Percentiles rank a stretch among this genome's conserved stretches.
Evolutionary conservation across 2,888 invertebrate genomes (phyloP).

Genomic region (Cosmorhoe ocellata): DNA sequence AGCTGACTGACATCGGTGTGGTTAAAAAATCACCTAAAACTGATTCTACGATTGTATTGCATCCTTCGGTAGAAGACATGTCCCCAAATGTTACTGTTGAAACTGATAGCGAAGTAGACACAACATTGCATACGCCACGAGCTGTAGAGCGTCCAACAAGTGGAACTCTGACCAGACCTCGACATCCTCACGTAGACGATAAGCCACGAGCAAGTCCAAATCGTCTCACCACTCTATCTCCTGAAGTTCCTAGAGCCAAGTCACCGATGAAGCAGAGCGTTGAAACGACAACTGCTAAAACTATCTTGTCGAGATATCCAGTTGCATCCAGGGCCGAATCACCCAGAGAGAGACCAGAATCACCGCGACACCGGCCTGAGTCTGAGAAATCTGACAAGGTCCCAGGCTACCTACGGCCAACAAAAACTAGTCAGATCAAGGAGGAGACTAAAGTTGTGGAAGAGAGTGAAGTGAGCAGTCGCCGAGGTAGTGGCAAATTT

Average conservation of each 20-base stretch:
- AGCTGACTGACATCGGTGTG: conserved; percentile 76
- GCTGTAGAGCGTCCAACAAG: conserved; percentile 39
- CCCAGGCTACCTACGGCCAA: conserved; percentile 65
- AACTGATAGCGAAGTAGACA: conserved; percentile 50
- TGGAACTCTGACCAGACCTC: conserved; percentile 38
- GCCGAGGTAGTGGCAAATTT: conserved; percentile 84
- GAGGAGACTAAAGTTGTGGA: conserved; percentile 61
- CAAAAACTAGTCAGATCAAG: conserved; percentile 67
- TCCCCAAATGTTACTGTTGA: conserved; percentile 44
- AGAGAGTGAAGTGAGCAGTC: conserved; percentile 71
- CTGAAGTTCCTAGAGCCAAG: conserved; percentile 51
- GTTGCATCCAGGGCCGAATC: conserved; percentile 51
- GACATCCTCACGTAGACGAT: conserved; percentile 38
- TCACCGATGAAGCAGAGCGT: conserved; percentile 52
- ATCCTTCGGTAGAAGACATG: conserved; percentile 50
- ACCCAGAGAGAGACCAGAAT: conserved; percentile 47
- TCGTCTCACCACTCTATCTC: conserved; percentile 47
- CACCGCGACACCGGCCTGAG: conserved; percentile 48
- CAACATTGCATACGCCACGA: conserved; percentile 28
- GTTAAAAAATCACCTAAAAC: conserved; percentile 61
- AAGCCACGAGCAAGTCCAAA: conserved; percentile 51
- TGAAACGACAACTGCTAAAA: conserved; percentile 48
- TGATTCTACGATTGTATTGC: conserved; percentile 49
- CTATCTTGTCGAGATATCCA: conserved; percentile 47
- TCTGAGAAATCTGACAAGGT: conserved; percentile 54